These are phyloP conservation scores for Drosophila nigrodunni DNA, from an alignment of 1,140 invertebrate genomes.

Conservation along the genomic window DNA sequence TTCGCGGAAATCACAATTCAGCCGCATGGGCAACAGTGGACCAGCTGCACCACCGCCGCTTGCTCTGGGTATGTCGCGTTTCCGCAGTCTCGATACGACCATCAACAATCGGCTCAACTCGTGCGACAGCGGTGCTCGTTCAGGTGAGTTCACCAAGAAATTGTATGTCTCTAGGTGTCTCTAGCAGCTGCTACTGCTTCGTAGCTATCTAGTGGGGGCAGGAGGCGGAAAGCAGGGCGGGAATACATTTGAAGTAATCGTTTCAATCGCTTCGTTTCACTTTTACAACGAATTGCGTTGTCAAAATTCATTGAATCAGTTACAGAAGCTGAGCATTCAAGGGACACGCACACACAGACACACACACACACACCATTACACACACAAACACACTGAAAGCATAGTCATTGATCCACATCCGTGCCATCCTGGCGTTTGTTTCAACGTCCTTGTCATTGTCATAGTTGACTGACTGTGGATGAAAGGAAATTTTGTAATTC, in stretches of 20 bases:
- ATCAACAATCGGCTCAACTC: slow-evolving; percentile 81
- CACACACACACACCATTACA: not conserved
- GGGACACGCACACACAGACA: slow-evolving; percentile 10
- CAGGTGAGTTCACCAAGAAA: slow-evolving; percentile 61
- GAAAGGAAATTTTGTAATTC: slow-evolving; percentile 37
- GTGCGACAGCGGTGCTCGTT: slow-evolving; percentile 83
- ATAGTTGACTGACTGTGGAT: slow-evolving; percentile 34
- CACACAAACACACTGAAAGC: slow-evolving; percentile 8
- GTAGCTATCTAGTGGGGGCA: not conserved
- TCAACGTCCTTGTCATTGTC: slow-evolving; percentile 37
- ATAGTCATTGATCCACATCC: slow-evolving; percentile 25
- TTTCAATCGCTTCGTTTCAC: slow-evolving; percentile 33
- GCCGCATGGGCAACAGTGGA: slow-evolving; percentile 52
- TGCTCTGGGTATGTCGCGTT: slow-evolving; percentile 67
- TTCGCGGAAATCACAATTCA: slow-evolving; percentile 79
- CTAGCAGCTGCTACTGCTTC: not conserved
- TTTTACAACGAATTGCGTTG: slow-evolving; percentile 32
- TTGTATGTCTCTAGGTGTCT: no score
- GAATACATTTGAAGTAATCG: slow-evolving; percentile 29
- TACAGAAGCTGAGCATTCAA: slow-evolving; percentile 28
- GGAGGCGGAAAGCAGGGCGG: not conserved
- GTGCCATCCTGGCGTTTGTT: slow-evolving; percentile 23
- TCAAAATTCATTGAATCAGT: slow-evolving; percentile 43
- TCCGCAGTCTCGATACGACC: slow-evolving; percentile 80
- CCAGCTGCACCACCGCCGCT: slow-evolving; percentile 10